Evolutionary conservation across 2,888 invertebrate genomes (phyloP).

Genomic region (Malthinus flaveolus): DNA sequence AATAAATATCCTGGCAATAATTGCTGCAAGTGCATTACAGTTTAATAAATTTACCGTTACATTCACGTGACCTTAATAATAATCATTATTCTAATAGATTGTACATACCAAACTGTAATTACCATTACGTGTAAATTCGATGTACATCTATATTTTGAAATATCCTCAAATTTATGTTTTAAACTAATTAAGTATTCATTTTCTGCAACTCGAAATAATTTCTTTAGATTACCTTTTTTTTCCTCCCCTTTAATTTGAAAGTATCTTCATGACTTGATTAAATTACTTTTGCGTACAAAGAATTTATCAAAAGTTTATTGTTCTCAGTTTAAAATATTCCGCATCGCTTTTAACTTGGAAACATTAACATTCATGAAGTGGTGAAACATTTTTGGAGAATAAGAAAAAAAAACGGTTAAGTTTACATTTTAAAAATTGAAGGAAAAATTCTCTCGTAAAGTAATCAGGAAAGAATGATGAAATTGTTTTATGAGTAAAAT

Average conservation of each 20-base stretch:
- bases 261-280: slow-evolving; percentile 12
- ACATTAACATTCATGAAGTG: slow-evolving; percentile 6
- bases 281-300: slow-evolving; percentile 12
- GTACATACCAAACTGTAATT: slow-evolving; percentile 14
- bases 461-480: not conserved
- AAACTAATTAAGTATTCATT: too few species aligned
- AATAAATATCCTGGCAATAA: not conserved
- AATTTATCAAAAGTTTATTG: slow-evolving; percentile 23
- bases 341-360: not conserved
- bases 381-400: not conserved
- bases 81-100: slow-evolving; percentile 25
- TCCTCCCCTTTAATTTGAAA: slow-evolving; percentile 16
- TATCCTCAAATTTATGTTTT: not conserved
- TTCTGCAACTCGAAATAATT: too few species aligned
- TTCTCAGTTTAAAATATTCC: not conserved
- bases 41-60: slow-evolving; percentile 18
- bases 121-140: slow-evolving; percentile 9
- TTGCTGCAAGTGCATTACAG: slow-evolving; percentile 11
- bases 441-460: not conserved
- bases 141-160: not conserved
- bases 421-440: not conserved
- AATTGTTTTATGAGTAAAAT: not conserved
- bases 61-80: slow-evolving; percentile 24
- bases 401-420: not conserved
- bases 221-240: not conserved